phyloP scores from a whole-genome alignment of 53 echinoderm and acorn worm genomes.

The Arbacia lixula region DNA sequence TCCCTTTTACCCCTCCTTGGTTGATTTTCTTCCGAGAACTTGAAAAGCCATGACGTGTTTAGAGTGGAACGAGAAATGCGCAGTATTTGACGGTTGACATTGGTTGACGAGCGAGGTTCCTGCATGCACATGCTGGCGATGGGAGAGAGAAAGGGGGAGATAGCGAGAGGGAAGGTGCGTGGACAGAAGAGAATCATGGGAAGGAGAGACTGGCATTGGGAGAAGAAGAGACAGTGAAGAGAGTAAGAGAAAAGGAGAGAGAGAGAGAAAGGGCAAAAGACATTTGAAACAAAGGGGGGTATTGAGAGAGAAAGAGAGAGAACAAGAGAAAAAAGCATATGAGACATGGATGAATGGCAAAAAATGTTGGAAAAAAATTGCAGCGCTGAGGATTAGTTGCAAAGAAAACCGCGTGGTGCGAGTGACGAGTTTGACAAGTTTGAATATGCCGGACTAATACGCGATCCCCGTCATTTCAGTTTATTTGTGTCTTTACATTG shows the following conservation, averaged over 20 bases:
- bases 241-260: too few species aligned
- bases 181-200: not conserved
- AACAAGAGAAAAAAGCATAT: conserved; percentile 12
- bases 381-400: conserved; percentile 43
- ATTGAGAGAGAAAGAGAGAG: too few species aligned
- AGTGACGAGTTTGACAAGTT: conserved; percentile 60
- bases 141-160: not conserved
- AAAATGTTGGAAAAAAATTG: conserved; percentile 39
- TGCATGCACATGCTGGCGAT: not conserved
- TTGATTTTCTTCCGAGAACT: conserved; percentile 35
- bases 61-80: conserved; percentile 23
- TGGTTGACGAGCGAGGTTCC: conserved; percentile 1
- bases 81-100: conserved; percentile 60
- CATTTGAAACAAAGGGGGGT: too few species aligned
- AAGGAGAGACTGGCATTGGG: not conserved
- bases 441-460: conserved; percentile 37
- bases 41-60: conserved; percentile 5
- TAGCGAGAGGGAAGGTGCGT: too few species aligned
- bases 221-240: not conserved
- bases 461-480: conserved; percentile 29
- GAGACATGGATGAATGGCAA: conserved; percentile 31
- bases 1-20: too few species aligned
- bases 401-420: conserved; percentile 46
- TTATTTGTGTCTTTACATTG: not conserved
- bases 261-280: conserved; percentile 23